Percentiles rank a stretch among this genome's conserved stretches.
Conservation (phyloP, 2,888 invertebrate genomes). For the Hanleya hanleyi region DNA sequence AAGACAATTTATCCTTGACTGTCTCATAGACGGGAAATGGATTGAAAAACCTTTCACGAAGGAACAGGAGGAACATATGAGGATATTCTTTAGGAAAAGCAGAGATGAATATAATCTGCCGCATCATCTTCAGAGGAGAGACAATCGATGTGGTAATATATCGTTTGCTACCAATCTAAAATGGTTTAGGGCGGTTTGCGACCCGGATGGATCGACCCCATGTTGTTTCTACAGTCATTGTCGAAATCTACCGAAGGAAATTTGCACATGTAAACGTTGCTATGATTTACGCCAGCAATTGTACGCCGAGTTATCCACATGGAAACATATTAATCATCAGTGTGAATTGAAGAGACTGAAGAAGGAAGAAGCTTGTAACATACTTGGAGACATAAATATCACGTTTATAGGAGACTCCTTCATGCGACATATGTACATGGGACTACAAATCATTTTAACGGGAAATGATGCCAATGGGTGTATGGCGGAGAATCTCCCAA, state of each 20-base stretch:
- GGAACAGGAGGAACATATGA: background rate
- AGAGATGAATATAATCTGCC: background rate
- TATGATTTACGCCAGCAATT: constrained; percentile 32
- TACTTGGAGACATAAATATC: constrained; percentile 23
- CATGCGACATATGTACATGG: constrained; percentile 31
- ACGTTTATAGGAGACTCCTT: constrained; percentile 36
- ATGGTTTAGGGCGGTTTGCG: constrained; percentile 34
- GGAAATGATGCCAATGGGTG: background rate
- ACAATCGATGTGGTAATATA: background rate
- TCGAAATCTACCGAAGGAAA: constrained; percentile 4
- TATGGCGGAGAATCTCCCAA: background rate
- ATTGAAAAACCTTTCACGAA: background rate
- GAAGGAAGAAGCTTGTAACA: constrained; percentile 17
- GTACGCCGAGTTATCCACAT: constrained; percentile 35
- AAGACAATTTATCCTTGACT: background rate
- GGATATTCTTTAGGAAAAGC: background rate
- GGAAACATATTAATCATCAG: constrained; percentile 15
- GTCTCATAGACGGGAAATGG: background rate
- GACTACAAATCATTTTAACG: background rate
- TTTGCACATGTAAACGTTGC: constrained; percentile 29
- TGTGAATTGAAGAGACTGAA: constrained; percentile 24
- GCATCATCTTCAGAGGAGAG: background rate
- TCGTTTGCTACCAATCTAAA: background rate
- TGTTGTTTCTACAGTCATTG: constrained; percentile 38
- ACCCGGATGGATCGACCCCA: constrained; percentile 28